Conservation (phyloP, 2,888 invertebrate genomes). For the Sarcophaga rosellei region DNA sequence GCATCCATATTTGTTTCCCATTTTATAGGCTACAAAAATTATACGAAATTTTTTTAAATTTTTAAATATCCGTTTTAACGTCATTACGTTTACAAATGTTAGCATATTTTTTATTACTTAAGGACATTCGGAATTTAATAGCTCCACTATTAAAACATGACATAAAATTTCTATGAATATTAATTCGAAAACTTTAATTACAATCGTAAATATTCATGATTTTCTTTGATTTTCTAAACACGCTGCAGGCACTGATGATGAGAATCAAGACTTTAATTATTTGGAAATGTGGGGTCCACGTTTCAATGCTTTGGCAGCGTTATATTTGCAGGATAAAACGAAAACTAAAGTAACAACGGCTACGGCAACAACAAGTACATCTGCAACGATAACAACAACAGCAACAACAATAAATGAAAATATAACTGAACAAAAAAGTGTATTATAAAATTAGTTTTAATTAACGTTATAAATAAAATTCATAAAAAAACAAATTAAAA, state of each 20-base stretch:
- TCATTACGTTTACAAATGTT: background rate
- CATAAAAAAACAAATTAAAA: no score
- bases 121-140: background rate
- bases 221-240: conserved; percentile 7
- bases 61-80: background rate
- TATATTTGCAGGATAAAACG: conserved; percentile 86
- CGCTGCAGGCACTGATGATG: conserved; percentile 92
- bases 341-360: conserved; percentile 69
- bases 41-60: background rate
- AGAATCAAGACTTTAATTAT: conserved; percentile 98
- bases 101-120: background rate
- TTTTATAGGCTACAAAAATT: background rate
- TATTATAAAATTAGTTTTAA: conserved; percentile 70
- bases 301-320: conserved; percentile 97
- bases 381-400: conserved; percentile 41
- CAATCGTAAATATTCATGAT: background rate
- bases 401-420: conserved; percentile 29
- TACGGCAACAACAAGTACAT: background rate
- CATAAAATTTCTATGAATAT: background rate
- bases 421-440: conserved; percentile 60
- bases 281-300: conserved; percentile 98
- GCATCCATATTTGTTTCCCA: no score
- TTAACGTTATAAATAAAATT: conserved; percentile 1
- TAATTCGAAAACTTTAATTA: conserved; percentile 1
- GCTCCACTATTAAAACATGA: no score